Evolutionary conservation across 2,113 vertebrate genomes (phyloP), one percentile per base, ranked within the genome.

Genomic region (Acanthisitta chloris): DNA sequence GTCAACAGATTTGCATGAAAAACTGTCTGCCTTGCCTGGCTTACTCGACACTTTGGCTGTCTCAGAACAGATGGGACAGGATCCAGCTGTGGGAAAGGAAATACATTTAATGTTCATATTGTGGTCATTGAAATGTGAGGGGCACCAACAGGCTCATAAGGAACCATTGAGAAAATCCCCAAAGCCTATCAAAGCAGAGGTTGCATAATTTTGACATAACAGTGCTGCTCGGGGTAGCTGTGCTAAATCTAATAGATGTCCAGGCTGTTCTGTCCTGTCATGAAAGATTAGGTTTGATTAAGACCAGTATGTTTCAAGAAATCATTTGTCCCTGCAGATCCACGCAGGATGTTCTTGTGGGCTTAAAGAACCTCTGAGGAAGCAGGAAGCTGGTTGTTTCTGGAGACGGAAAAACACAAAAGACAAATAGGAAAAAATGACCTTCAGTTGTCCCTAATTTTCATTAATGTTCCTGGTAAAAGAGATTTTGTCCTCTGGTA

Each of bases 1-100:
- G 95, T 97, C 96, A 97, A 97, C 96, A 94, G 92, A 95, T 95
- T 94, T 95, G 65, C 92, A 84, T 95, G 96, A 96, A 96, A 95
- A 96, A 97, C 96, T 74, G 92, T 92, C 95, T 94, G 87, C 74
- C 76, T 96, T 62, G 67, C 86, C 88, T 94, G 80, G 90, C 82
- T 95, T 71, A 8, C 85, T 92, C 94, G 94, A 95, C 90, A 65
- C 88, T 95, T 94, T 96, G 95, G 96, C 96, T 91, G 82, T 95
- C 76, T 95, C 76, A 14, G 88, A 96, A 86, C 93, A 96, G 92
- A 96, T 86, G 95, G 95, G 94, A 96, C 88, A 81, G 61, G 52
- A 69, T 97, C 96, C 96, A 96, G 96, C 94, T 95, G 92, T 96
- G 96, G 77, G 96, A 96, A 96, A 95, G 96, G 96, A 96, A 96